Evolutionary conservation across 2,797 vertebrate genomes (phyloP).

Genomic region (Malurus leucopterus): DNA sequence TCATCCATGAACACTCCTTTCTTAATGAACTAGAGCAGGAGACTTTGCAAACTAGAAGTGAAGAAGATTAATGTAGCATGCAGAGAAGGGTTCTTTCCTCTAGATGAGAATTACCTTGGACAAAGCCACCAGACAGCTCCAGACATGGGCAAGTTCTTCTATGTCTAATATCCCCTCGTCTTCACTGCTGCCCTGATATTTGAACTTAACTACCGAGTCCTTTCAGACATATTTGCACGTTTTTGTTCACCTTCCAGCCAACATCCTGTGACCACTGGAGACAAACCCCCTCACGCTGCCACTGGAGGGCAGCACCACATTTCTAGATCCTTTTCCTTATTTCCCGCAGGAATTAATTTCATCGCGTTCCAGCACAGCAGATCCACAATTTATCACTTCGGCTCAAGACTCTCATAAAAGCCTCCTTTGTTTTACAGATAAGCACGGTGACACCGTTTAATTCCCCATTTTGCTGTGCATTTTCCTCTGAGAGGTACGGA

Average conservation of each 20-base stretch:
- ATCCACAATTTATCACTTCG: neutral
- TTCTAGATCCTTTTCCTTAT: neutral
- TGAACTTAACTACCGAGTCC: neutral
- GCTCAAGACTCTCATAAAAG: neutral
- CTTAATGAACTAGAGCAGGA: neutral
- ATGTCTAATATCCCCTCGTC: neutral
- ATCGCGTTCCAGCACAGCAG: neutral
- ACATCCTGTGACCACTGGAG: neutral
- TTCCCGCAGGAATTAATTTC: neutral
- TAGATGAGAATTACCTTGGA: neutral
- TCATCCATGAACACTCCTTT: neutral
- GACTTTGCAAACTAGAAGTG: neutral
- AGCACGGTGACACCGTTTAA: neutral
- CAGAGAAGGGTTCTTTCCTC: neutral
- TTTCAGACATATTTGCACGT: neutral
- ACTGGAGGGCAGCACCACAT: conserved; percentile 69
- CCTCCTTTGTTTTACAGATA: neutral
- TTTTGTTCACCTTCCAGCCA: neutral
- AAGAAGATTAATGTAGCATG: neutral
- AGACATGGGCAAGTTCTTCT: neutral
- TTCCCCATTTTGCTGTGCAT: neutral
- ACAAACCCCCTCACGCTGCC: neutral
- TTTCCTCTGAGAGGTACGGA: neutral
- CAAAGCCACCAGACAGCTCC: neutral
- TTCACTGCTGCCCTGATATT: neutral